Evolutionary conservation across 53 echinoderm and acorn worm genomes (phyloP), one percentile per base, ranked within the genome.

Genomic region (Temnopleurus reevesii): DNA sequence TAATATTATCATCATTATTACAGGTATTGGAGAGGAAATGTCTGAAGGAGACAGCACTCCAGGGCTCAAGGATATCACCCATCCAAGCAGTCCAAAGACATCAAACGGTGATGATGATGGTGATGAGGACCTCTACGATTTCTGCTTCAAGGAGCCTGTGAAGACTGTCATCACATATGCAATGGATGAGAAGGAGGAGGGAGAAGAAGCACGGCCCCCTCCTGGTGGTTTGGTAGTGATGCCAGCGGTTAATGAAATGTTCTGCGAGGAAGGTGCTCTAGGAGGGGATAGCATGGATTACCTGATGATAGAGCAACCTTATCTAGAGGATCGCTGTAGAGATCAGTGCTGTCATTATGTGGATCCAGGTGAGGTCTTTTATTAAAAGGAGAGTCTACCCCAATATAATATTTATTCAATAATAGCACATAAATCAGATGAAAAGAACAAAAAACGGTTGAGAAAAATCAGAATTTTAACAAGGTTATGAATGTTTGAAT

Each of bases 281-380:
- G 71, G 30, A 28, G 71, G 31, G 29, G 28, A 27, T 28, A 71
- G 34, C 12, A 10, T 8, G 71, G 41, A 36, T 38, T 71, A 21
- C 21, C 8, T 71, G 38, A n/a, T 71, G 71, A 38, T 23, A 45
- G 30, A 38, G n/a, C 10, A 77, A n/a, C 41, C 45, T 23, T 5
- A 46, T 25, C 47, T 17, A 28, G 80, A 49, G 23, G 29, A 47
- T 23, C 33, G 2, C 29, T 55, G 33, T 18, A 53, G 23, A 10
- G 83, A 83, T 31, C 15, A 27, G 17, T 83, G 83, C 55, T 83
- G 83, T 55, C 83, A 83, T 36, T 55, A 83, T 83, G 83, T 55
- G 19, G 83, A 55, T 36, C 18, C 56, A 30, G 83, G 83, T 83
- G 60, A 21, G 24, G 21, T 15, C 8, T 51, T 8, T n/a, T n/a